Conservation (phyloP, 1,140 invertebrate species). For the Nomia melanderi region DNA sequence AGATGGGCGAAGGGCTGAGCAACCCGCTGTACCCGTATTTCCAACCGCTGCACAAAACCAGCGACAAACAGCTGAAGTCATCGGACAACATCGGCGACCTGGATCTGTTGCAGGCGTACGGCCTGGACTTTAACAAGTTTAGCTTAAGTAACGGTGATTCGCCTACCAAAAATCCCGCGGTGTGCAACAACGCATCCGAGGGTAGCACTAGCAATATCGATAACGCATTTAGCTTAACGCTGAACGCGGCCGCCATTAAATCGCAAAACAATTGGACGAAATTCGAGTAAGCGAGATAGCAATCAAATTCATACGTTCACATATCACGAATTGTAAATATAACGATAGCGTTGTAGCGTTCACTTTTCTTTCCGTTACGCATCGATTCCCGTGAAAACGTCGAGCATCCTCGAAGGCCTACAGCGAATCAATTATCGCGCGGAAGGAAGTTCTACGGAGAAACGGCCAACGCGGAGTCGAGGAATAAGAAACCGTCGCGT, state of each 20-base stretch:
- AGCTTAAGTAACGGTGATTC: slow-evolving; percentile 72
- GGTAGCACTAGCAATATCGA: slow-evolving; percentile 71
- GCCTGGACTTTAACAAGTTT: slow-evolving; percentile 81
- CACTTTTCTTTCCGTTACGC: background rate
- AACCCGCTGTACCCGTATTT: slow-evolving; percentile 84
- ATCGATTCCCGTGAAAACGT: background rate
- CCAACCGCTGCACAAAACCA: slow-evolving; percentile 73
- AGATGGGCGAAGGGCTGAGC: slow-evolving; percentile 80
- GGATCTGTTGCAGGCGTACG: slow-evolving; percentile 82
- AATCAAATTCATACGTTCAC: slow-evolving; percentile 21
- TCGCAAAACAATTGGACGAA: slow-evolving; percentile 80
- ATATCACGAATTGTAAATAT: slow-evolving; percentile 62
- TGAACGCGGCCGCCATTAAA: slow-evolving; percentile 70
- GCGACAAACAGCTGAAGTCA: slow-evolving; percentile 63
- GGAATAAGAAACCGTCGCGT: background rate
- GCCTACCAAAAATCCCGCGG: slow-evolving; percentile 48
- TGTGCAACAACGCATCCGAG: slow-evolving; percentile 48
- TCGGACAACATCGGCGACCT: slow-evolving; percentile 77
- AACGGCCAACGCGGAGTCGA: background rate
- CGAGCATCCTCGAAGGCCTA: slow-evolving; percentile 6
- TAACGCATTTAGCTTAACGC: slow-evolving; percentile 71
- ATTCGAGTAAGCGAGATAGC: slow-evolving; percentile 72
- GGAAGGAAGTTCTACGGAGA: no score
- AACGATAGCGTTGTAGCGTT: slow-evolving; percentile 23
- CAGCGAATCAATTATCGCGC: slow-evolving; percentile 2